These are phyloP conservation scores for Eunapius fragilis DNA, from an alignment of 37 sponge, comb jelly and placozoan species.

Conservation along the genomic window DNA sequence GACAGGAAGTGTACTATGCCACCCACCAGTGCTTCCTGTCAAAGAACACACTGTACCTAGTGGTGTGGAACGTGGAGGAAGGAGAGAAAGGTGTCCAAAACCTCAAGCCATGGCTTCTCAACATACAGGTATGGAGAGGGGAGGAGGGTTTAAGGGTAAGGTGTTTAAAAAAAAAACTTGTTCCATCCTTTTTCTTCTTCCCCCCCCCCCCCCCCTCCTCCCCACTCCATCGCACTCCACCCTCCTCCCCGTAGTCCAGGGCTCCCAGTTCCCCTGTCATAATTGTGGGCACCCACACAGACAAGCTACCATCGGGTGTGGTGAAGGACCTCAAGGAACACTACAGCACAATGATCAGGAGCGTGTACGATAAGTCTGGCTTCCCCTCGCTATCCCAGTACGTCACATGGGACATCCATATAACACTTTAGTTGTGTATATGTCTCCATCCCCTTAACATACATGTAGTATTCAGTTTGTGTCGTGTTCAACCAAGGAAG, in stretches of 20 bases:
- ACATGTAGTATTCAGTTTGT: constrained; percentile 52
- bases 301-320: constrained; percentile 60
- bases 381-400: constrained; percentile 58
- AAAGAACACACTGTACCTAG: constrained; percentile 93
- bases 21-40: constrained; percentile 98
- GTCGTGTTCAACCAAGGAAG: constrained; percentile 72
- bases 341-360: constrained; percentile 40
- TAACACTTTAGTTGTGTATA: too few relatives aligned
- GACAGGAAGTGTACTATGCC: constrained; percentile 98
- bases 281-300: constrained; percentile 95
- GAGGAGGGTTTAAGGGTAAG: background rate
- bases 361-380: constrained; percentile 54
- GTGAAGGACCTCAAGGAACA: constrained; percentile 24
- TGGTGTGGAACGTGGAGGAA: constrained; percentile 84
- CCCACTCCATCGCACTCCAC: background rate
- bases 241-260: constrained; percentile 60
- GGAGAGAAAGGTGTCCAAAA: constrained; percentile 83
- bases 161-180: too few relatives aligned
- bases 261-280: constrained; percentile 91
- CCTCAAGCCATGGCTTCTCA: constrained; percentile 92
- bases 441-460: too few relatives aligned
- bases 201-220: too few relatives aligned
- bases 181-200: too few relatives aligned
- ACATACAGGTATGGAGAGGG: constrained; percentile 70
- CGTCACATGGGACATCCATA: background rate